Base-by-base conservation (phyloP, 2,888 invertebrate genomes). In the Sphaeridia pumilis region DNA sequence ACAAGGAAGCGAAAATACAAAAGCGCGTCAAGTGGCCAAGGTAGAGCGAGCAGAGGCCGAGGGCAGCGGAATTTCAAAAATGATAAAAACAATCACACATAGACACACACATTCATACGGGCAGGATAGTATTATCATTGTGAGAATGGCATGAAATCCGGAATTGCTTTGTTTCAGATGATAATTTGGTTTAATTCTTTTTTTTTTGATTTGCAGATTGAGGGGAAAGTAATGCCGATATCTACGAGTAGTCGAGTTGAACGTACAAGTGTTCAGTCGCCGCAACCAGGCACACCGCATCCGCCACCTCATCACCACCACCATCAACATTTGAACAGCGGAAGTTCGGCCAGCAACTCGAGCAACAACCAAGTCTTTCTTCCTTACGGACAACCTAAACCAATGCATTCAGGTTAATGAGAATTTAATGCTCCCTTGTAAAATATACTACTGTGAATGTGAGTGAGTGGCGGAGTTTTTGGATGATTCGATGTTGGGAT, bases 311-410 rank as follows among this genome's bases (percentile, higher is more conserved):
- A 45, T 24, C 50, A 44, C 14, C 50, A 49, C 22, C 47, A 50
- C 21, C 54, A 49, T 24, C 47, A 43, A 31, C 49, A 54, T 36
- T 22, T 49, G 20, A 49, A 46, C 38, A 54, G 43, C 24, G 46
- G 52, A 41, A 42, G 43, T 28, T 43, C 54, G 10, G 26, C 50
- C 24, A 52, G 52, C 42, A 42, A 34, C 28, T 43, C 54, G 10
- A 31, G 47, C 34, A 45, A 28, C 12, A 46, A n/a, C n/a, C n/a
- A n/a, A n/a, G n/a, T n/a, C n/a, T n/a, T 42, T n/a, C 54, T 50
- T 21, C 48, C 51, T 50, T 57, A 54, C 28, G 49, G 49, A 27
- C 57, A 57, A 38, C 57, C 57, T 14, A 57, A 57, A 51, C 57
- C 57, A 21, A 50, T 57, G 26, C 54, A 51, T 51, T 42, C 57